Evolutionary conservation across 2,797 vertebrate genomes (phyloP), one percentile per base, ranked within the genome.

Genomic region (Coendou prehensilis): DNA sequence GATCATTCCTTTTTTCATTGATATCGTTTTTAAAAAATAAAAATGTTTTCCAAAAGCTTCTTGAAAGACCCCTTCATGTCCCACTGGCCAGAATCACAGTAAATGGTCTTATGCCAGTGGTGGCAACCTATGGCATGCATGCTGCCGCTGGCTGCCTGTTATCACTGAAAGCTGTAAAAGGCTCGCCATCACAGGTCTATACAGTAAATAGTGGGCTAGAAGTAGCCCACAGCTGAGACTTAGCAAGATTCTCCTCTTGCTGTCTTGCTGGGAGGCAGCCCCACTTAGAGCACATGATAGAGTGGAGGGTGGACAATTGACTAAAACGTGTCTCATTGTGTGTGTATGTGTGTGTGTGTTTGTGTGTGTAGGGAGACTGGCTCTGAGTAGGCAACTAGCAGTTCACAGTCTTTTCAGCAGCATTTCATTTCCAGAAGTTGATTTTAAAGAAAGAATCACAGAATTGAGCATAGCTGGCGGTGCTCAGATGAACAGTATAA

Each of bases 361-460:
- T 30, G 23, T 41, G 9, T 37, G 28, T 61, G 73, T 26, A 26
- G 18, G 23, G 17, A 30, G 28, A 76, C 52, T 59, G 59, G 22
- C 61, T 88, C 83, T 76, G 61, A 87, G 47, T 50, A 87, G 71
- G 50, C 41, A 59, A 63, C 57, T 28, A 50, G n/a, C 9, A 76
- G 59, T 69, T 71, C 47, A 37, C 71, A 64, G n/a, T 63, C 41
- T 89, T 41, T 37, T 18, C 81, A 67, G 75, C 5, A 64, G 57
- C 67, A 87, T 93, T 91, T 91, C 54, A 20, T 47, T 87, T 91
- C 28, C 84, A 84, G 71, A 69, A 63, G 33, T 61, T 86, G 73
- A 86, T 75, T 67, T 47, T 80, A 81, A 75, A 87, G 75, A 90
- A 52, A 22, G 37, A 89, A 59, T 56, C 37, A 45, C 13, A 88